Percentiles rank a stretch among this genome's conserved stretches.
These are phyloP conservation scores for Larimichthys crocea DNA, from an alignment of 2,113 vertebrate species.

Conservation along the genomic window DNA sequence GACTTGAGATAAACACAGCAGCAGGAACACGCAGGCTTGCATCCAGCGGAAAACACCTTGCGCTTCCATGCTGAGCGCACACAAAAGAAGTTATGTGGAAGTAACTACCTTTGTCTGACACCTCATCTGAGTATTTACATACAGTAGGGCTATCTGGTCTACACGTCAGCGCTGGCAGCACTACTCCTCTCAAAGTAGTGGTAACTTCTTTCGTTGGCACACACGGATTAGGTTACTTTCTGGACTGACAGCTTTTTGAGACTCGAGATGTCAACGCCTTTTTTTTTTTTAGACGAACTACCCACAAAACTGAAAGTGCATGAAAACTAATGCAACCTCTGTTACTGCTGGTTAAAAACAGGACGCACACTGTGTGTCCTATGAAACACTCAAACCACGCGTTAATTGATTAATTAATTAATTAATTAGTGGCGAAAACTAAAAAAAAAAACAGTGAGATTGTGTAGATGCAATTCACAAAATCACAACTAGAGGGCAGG, in stretches of 20 bases:
- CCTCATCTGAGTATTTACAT: conserved; percentile 2
- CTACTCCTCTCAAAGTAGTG: too few relatives aligned
- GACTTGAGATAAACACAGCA: conserved; percentile 34
- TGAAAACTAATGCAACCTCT: not conserved
- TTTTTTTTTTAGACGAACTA: not conserved
- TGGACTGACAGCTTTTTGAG: not conserved
- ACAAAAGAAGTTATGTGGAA: not conserved
- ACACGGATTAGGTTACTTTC: not conserved
- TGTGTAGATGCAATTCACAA: not conserved
- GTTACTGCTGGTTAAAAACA: not conserved
- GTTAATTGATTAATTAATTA: not conserved
- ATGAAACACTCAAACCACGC: not conserved
- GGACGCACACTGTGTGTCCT: rapidly evolving
- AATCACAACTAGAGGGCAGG: conserved; percentile 30
- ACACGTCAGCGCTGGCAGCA: conserved; percentile 3
- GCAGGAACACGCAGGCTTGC: conserved; percentile 21
- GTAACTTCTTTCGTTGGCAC: too few relatives aligned
- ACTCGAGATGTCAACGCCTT: not conserved
- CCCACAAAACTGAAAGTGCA: not conserved
- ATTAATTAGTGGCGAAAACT: not conserved
- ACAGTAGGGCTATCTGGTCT: not conserved
- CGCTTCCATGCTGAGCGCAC: conserved; percentile 29
- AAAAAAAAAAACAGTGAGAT: not conserved
- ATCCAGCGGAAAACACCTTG: conserved; percentile 26
- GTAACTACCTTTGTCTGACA: conserved; percentile 10